Conservation (phyloP, 1,140 invertebrate species). For the Polyergus mexicanus region DNA sequence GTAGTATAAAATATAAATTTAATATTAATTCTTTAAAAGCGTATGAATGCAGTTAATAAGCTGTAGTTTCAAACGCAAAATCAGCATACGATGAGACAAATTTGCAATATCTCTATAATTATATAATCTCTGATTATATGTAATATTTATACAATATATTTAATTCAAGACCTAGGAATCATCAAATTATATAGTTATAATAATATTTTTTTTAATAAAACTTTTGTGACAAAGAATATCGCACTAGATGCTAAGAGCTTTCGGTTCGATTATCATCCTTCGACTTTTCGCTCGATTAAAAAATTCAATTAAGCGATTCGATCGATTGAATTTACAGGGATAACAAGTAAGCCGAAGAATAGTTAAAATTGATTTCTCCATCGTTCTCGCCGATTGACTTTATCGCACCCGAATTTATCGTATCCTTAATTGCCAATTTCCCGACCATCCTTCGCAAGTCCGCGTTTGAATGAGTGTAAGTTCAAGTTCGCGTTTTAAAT, state of each 20-base stretch:
- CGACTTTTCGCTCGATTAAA: background rate
- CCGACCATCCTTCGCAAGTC: slow-evolving; percentile 54
- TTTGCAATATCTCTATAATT: background rate
- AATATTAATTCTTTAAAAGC: background rate
- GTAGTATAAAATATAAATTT: background rate
- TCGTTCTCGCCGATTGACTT: background rate
- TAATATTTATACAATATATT: background rate
- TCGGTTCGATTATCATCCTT: background rate
- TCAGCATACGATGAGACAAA: background rate
- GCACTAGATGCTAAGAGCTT: background rate
- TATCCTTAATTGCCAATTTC: slow-evolving; percentile 70
- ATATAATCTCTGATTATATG: background rate
- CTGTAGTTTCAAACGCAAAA: background rate
- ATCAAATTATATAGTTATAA: background rate
- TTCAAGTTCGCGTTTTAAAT: slow-evolving; percentile 72
- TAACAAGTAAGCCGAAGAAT: slow-evolving; percentile 43
- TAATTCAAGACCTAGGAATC: background rate
- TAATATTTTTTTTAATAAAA: background rate
- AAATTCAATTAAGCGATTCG: slow-evolving; percentile 30
- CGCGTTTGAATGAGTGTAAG: slow-evolving; percentile 53
- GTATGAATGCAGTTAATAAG: background rate
- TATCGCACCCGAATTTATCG: slow-evolving; percentile 56
- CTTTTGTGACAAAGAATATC: background rate
- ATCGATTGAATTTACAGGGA: background rate
- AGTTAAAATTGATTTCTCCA: slow-evolving; percentile 59